Base-by-base conservation (phyloP, 2,113 vertebrate genomes). In the Ranitomeya variabilis region DNA sequence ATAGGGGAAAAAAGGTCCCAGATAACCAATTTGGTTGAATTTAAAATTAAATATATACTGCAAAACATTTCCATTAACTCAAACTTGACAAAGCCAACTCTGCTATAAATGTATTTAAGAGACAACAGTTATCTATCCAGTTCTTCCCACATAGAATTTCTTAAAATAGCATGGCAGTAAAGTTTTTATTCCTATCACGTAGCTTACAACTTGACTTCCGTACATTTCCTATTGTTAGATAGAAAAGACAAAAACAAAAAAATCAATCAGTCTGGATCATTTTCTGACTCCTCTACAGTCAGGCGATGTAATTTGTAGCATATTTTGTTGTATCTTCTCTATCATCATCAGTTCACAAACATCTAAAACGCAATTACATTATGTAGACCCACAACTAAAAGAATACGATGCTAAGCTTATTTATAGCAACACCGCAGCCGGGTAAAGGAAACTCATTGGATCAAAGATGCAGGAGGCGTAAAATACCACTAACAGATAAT, bases 391-490 rank as follows among this genome's bases (percentile, higher is more conserved):
- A 4, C 45, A 85, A 45, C 15, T 16, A 57, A 18, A 74, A 55
- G 7, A 52, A 15, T 9, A 12, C 55, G 19, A 26, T 13, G n/a
- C 37, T 16, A 18, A 57, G 51, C n/a, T 31, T 86, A 86, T 76
- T 45, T 51, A 62, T 86, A 64, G 52, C 21, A 16, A 23, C 31
- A 60, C 15, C 18, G 31, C 57, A 51, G 71, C 14, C 54, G 59
- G 73, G 64, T 86, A 60, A 77, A 51, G 73, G 57, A 86, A 86
- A 60, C 57, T 86, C 31, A 77, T 78, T 14, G 52, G 57, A 86
- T 85, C 67, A 85, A 59, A 85, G 83, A 85, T n/a, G 54, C 52
- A 52, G 55, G 10, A 60, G 69, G 69, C 52, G 16, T 76, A 60
- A 76, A 26, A 60, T 71, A 85, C 52, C 23, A 23, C 83, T 57